A percentile compares a stretch with the other conserved stretches of the same genome.
phyloP scores from a whole-genome alignment of 2,797 vertebrate genomes.

The Ctenochaetus hawaiiensis region DNA sequence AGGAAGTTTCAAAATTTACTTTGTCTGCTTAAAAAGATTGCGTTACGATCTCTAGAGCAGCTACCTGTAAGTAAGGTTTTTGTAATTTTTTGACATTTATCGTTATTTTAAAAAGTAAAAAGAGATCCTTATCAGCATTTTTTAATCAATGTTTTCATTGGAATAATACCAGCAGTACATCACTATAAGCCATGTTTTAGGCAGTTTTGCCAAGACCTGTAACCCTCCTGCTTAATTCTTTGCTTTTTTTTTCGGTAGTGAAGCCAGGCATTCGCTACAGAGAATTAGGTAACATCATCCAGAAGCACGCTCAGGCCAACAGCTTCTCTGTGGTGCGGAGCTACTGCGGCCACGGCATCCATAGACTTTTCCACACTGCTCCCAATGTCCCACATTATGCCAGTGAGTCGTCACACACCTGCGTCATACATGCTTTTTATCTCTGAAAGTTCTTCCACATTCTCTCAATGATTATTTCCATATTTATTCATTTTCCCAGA shows the following conservation, averaged over 20 bases:
- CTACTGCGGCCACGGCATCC: conserved; percentile 98
- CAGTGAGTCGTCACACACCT: conserved; percentile 87
- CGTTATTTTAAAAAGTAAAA: too few species aligned
- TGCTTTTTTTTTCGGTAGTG: conserved; percentile 83
- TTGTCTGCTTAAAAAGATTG: too few species aligned
- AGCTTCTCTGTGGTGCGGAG: conserved; percentile 98
- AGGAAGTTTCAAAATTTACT: neutral
- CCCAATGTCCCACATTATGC: conserved; percentile 98
- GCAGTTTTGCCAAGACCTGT: neutral
- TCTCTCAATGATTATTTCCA: neutral
- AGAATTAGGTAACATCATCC: conserved; percentile 97
- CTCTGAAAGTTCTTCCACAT: neutral
- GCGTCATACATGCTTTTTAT: fast-evolving
- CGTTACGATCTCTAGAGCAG: too few species aligned
- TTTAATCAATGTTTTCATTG: too few species aligned
- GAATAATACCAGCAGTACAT: too few species aligned
- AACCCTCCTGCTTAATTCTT: conserved; percentile 46
- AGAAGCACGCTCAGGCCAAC: conserved; percentile 96
- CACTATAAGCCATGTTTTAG: too few species aligned
- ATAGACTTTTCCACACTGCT: conserved; percentile 97
- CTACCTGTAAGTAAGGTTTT: too few species aligned
- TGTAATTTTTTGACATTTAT: too few species aligned
- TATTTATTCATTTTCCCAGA: conserved; percentile 80
- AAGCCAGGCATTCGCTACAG: conserved; percentile 96
- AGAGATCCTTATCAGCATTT: too few species aligned